These are phyloP conservation scores for Drosophila seguyi DNA, from an alignment of 1,140 invertebrate species.

Conservation along the genomic window DNA sequence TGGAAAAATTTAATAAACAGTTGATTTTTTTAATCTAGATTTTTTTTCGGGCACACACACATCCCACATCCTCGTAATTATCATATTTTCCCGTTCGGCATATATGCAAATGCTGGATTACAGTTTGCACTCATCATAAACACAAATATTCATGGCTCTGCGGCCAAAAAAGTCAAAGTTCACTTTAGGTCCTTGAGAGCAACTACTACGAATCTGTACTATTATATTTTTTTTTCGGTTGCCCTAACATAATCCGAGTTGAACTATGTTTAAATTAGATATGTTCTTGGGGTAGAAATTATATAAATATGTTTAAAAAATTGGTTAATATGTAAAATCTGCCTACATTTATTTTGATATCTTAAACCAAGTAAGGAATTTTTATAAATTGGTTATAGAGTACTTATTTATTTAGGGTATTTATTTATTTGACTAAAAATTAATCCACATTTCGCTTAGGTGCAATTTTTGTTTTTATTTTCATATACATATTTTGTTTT, in stretches of 20 bases:
- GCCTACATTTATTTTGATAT: too few species aligned
- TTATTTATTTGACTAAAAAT: neutral
- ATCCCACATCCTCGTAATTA: constrained; percentile 4
- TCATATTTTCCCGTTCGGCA: constrained; percentile 19
- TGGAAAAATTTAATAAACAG: constrained; percentile 49
- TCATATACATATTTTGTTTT: constrained; percentile 20
- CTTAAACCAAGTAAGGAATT: too few species aligned
- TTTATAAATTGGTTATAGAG: constrained; percentile 2
- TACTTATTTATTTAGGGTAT: neutral
- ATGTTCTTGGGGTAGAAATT: too few species aligned
- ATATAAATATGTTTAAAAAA: neutral
- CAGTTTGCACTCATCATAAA: constrained; percentile 54
- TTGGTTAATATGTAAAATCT: neutral
- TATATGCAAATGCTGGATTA: constrained; percentile 54
- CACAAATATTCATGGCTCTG: constrained; percentile 46
- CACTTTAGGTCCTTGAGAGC: constrained; percentile 22
- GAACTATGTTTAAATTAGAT: neutral
- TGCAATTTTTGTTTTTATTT: constrained; percentile 1
- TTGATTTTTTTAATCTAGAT: constrained; percentile 13
- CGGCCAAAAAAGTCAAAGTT: constrained; percentile 37
- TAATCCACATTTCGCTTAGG: neutral
- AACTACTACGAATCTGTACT: neutral
- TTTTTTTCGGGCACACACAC: constrained; percentile 11
- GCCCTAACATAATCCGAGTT: neutral
- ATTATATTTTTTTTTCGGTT: neutral